Base-by-base conservation (phyloP, 2,797 vertebrate genomes). In the Avahi laniger region DNA sequence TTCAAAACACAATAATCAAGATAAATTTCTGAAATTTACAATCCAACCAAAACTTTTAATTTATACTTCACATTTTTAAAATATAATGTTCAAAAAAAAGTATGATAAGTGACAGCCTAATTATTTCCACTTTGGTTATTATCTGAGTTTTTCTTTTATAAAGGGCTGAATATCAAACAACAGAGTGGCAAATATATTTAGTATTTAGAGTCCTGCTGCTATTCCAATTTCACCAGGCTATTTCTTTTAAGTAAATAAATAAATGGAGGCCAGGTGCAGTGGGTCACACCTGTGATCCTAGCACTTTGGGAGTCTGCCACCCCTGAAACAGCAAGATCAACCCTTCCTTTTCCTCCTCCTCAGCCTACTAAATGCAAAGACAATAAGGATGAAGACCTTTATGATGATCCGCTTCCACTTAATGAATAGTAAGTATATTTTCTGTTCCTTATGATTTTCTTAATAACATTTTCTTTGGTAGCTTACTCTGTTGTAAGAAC, bases 11-110 rank as follows among this genome's bases (percentile, higher is more conserved):
- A 63, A 75, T 14, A 95, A 75, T 43, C 9, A 43, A 69, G n/a
- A 67, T 61, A 86, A 95, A 93, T 86, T 85, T 84, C 35, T 82
- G 24, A 96, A 93, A 93, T 87, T 79, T 43, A 93, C 75, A 96
- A 52, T 22, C 41, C 30, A 90, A 81, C 59, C 35, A 82, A 90
- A 92, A 80, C 13, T 83, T 84, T 75, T 57, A 43, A 95, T 41
- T 96, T 80, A 72, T 13, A 92, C 18, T 75, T 92, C 28, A 65
- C 22, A 41, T 75, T 69, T 79, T 80, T 38, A 63, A 91, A 75
- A 96, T 59, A 52, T 4, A 59, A 87, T 26, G 9, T 33, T 91
- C 70, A 91, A 94, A 33, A 38, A 38, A 54, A 89, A 75, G 12
- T 59, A 85, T 48, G 4, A 79, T 10, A 15, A 26, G 22, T 85